Base-by-base conservation (phyloP, 1,140 invertebrate genomes). In the Chymomyza costata region DNA sequence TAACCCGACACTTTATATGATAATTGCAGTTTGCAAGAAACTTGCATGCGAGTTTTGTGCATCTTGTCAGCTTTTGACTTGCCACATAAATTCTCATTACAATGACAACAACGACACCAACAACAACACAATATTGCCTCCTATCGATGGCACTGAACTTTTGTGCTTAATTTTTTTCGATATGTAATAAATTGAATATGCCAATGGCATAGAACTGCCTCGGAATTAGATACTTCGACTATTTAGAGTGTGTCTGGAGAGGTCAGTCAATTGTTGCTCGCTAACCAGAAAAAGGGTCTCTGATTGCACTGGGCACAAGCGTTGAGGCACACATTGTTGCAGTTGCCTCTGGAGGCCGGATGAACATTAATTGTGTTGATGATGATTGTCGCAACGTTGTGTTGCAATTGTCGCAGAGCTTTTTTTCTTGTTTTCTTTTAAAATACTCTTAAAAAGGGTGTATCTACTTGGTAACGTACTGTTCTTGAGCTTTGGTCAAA, bases 331-430 rank as follows among this genome's bases (percentile, higher is more conserved):
- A 15, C 11, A 21, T 3, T 50, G 46, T 38, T 38, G 37, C 49
- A 47, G n/a, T n/a, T n/a, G n/a, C n/a, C 49, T 66, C 39, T 41
- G 53, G 31, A 45, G 59, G 73, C 73, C 73, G 73, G 73, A 78
- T 78, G 73, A 78, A 73, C 73, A 78, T 78, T 78, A 78, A 78
- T 78, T 78, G 73, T 59, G 67, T 78, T 78, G 73, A 78, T 78
- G 80, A 65, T 78, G 63, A 71, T 76, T 63, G 70, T 61, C 63
- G 59, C n/a, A n/a, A 21, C 53, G 61, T 35, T 53, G 62, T 65
- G 66, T 61, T 35, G 51, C 37, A 21, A 39, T 30, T 52, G 62
- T 28, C 53, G 66, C 7, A 51, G 55, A n/a, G n/a, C n/a, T n/a
- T n/a, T n/a, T n/a, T n/a, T n/a, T n/a, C n/a, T n/a, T n/a, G n/a